phyloP scores from a whole-genome alignment of 2,888 invertebrate species.

The Galeruca laticollis region DNA sequence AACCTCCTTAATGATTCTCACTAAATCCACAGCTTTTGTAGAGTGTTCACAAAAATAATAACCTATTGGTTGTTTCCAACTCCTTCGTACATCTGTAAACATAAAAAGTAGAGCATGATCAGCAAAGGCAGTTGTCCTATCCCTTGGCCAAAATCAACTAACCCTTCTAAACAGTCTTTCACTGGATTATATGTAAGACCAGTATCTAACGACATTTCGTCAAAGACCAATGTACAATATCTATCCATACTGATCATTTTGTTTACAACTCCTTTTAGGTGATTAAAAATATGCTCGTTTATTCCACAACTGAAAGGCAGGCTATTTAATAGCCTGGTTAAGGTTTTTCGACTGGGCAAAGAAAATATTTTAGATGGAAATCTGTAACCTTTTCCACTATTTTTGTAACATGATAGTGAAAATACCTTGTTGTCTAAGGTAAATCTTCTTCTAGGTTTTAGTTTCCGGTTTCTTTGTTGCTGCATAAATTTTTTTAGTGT shows the following conservation, averaged over 20 bases:
- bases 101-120: conserved; percentile 54
- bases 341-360: conserved; percentile 44
- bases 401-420: conserved; percentile 44
- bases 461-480: conserved; percentile 11
- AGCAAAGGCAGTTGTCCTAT: conserved; percentile 41
- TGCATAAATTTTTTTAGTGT: conserved; percentile 10
- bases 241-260: conserved; percentile 41
- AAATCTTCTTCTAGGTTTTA: conserved; percentile 18
- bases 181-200: not conserved
- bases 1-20: conserved; percentile 38
- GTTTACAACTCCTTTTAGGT: conserved; percentile 33
- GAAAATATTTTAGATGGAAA: conserved; percentile 45
- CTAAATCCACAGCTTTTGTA: conserved; percentile 39
- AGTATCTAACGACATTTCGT: conserved; percentile 10
- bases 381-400: conserved; percentile 43
- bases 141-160: conserved; percentile 27
- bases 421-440: conserved; percentile 24
- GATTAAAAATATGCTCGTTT: conserved; percentile 42
- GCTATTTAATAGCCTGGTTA: conserved; percentile 35
- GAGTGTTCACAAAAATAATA: conserved; percentile 48
- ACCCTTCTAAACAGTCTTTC: not conserved
- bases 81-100: conserved; percentile 45
- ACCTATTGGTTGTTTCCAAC: conserved; percentile 52
- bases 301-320: conserved; percentile 44
- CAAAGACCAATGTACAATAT: conserved; percentile 4